Evolutionary conservation across 2,888 invertebrate species (phyloP), one percentile per base, ranked within the genome.

Genomic region (Bimastos eiseni): DNA sequence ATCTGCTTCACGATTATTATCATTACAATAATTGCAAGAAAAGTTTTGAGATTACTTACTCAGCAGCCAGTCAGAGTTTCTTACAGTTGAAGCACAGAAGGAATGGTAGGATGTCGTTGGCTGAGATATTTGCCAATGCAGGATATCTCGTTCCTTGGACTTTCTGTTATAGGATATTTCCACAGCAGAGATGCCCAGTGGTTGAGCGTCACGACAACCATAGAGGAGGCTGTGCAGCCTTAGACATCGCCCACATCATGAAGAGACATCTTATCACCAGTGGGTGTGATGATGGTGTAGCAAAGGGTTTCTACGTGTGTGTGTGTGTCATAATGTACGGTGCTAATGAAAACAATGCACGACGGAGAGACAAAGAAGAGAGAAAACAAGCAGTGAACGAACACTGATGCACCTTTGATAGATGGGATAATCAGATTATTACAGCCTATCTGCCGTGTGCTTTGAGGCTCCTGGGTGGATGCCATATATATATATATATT

Each of bases 391-490:
- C 70, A n/a, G 0, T 0, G 70, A 70, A n/a, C 70, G 70, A 70
- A 70, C 70, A 70, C 70, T 70, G 70, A 70, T 70, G n/a, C 30
- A 70, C 70, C 8, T 70, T 0, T 70, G 70, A 70, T 70, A 70
- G 70, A n/a, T 70, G n/a, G 70, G n/a, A 70, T 70, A n/a, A 70
- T 70, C 70, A 70, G 70, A 70, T 70, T 70, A 70, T 55, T 30
- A 30, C 55, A 30, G 55, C 24, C 30, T 24, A 55, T 70, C 30
- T 70, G 70, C 19, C n/a, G 49, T 70, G 70, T n/a, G 70, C 70
- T n/a, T n/a, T 70, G 70, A 70, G n/a, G 70, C n/a, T 70, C 70
- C 70, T 70, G n/a, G 70, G 70, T 49, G 49, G n/a, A 70, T 70
- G 70, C 70, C 70, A 70, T 70, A 2, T n/a, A 70, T 30, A 44